Evolutionary conservation across 2,113 vertebrate species (phyloP), one percentile per base, ranked within the genome.

Genomic region (Zosterops borbonicus): DNA sequence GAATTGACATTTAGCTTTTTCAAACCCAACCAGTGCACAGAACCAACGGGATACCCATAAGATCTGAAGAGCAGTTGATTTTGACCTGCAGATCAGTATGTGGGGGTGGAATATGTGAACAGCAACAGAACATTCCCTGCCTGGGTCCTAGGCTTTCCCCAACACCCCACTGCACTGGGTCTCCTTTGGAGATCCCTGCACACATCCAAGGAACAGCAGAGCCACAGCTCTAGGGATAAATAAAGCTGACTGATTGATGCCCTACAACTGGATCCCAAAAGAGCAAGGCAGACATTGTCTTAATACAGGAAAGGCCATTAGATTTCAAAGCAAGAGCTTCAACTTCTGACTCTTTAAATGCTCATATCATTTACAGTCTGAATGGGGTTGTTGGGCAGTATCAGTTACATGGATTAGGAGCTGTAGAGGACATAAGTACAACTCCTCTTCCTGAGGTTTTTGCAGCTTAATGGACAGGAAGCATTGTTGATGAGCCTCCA

Each of bases 391-490:
- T 83, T 73, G 70, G 81, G 76, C 75, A 92, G 79, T 88, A 95
- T 95, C 79, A 28, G 59, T 95, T 95, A 90, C 79, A 84, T 24
- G 75, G 82, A 89, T 89, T 93, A 95, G 89, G 58, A 91, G 87
- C 88, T 83, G 73, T 75, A 91, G 65, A 95, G 82, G 85, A 95
- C 87, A 82, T 89, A 81, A 95, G 79, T 39, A 83, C 73, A 87
- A 64, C 67, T 95, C 62, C 37, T 94, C 82, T 96, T 95, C 89
- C 93, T 89, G 91, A 94, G 55, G 71, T 92, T 94, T 94, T 86
- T 88, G 62, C 77, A 92, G 74, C 85, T 91, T 92, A 97, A 95
- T 92, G 92, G 95, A 77, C 79, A 96, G 94, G 92, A 95, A 96
- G 88, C 16, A 33, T 83, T 87, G 64, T 44, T 95, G 92, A 83